A percentile compares a stretch with the other conserved stretches of the same genome.
These are phyloP conservation scores for Addax nasomaculatus DNA, from an alignment of 2,113 vertebrate genomes.

Conservation along the genomic window DNA sequence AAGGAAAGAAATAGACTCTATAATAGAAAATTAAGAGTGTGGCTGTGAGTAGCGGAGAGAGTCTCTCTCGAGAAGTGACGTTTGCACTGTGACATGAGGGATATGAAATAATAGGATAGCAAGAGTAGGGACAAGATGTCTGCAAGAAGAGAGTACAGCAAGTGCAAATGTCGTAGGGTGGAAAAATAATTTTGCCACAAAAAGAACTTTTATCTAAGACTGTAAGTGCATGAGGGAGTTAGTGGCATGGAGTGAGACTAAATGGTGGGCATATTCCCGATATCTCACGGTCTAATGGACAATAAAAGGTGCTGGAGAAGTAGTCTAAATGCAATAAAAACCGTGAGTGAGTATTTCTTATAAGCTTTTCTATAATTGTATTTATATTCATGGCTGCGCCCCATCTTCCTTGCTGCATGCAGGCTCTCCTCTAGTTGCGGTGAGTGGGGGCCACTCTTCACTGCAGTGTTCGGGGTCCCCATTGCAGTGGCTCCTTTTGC, in stretches of 20 bases:
- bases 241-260: background rate
- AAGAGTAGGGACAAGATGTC: background rate
- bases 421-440: background rate
- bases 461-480: fast-evolving
- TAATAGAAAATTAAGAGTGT: background rate
- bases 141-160: background rate
- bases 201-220: background rate
- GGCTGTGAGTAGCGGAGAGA: background rate
- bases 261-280: background rate
- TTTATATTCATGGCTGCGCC: fast-evolving
- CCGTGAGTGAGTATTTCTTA: background rate
- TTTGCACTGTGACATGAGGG: background rate
- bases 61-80: background rate
- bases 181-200: background rate
- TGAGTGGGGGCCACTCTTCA: background rate
- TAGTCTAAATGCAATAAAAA: background rate
- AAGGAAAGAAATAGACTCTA: background rate
- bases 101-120: background rate
- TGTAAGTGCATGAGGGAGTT: background rate
- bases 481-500: background rate
- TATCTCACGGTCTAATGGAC: background rate
- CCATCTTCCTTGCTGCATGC: background rate
- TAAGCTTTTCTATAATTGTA: background rate
- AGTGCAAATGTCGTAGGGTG: background rate
- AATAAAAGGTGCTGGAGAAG: background rate